A percentile compares a stretch with the other conserved stretches of the same genome.
phyloP scores from a whole-genome alignment of 1,140 invertebrate species.

The Aporrectodea caliginosa region DNA sequence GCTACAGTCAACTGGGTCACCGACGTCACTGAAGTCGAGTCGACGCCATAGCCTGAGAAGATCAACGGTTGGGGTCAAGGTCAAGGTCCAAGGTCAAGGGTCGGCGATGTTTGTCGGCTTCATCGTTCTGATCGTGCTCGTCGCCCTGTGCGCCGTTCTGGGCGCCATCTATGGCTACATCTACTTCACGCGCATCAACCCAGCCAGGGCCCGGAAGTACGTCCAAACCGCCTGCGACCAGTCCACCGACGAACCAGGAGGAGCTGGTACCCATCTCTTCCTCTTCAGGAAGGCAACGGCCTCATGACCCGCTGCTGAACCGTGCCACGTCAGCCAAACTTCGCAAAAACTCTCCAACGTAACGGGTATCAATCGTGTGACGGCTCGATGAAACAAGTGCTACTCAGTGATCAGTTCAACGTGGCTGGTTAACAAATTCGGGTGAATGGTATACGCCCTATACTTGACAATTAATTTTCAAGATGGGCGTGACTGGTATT shows the following conservation, averaged over 20 bases:
- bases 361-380: no score
- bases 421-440: no score
- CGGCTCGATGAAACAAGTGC: no score
- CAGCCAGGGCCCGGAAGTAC: conserved; percentile 21
- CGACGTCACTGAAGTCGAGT: neutral
- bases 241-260: neutral
- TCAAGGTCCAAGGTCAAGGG: neutral
- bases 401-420: no score
- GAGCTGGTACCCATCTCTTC: neutral
- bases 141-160: conserved; percentile 27
- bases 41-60: neutral
- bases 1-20: neutral
- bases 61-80: neutral
- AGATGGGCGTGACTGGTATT: no score
- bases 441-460: no score
- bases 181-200: conserved; percentile 31
- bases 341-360: no score
- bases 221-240: neutral
- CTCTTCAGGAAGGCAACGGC: neutral
- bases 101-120: conserved; percentile 24
- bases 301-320: no score
- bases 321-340: no score
- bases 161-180: conserved; percentile 33
- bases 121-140: conserved; percentile 27
- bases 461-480: no score